phyloP scores from a whole-genome alignment of 2,888 invertebrate species.

The Autographa pulchrina region DNA sequence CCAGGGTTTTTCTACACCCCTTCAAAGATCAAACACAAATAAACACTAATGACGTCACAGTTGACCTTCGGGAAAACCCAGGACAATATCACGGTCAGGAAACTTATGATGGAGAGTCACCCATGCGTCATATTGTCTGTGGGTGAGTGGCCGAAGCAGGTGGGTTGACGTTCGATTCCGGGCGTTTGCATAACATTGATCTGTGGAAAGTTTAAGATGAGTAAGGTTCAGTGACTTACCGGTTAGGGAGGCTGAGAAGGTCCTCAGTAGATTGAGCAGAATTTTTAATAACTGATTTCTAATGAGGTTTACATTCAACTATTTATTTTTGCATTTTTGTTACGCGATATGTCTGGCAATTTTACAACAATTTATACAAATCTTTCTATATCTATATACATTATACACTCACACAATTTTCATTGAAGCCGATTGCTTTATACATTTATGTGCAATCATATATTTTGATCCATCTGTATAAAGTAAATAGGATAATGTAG shows the following conservation, averaged over 20 bases:
- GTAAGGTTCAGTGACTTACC: conserved; percentile 29
- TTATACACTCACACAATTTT: too few species aligned
- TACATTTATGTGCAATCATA: too few species aligned
- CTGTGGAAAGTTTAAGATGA: conserved; percentile 27
- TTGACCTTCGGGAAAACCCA: conserved; percentile 18
- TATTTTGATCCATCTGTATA: too few species aligned
- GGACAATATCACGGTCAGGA: conserved; percentile 2
- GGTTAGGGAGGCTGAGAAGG: not conserved
- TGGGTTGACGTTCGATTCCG: conserved; percentile 53
- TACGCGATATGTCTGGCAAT: too few species aligned
- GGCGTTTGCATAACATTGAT: conserved; percentile 48
- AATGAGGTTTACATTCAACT: too few species aligned
- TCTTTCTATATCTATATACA: too few species aligned
- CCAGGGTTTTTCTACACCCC: not conserved
- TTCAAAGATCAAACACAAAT: not conserved
- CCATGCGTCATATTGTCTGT: conserved; percentile 37
- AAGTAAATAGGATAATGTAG: too few species aligned
- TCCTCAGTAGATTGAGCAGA: too few species aligned
- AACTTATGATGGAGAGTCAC: conserved; percentile 22
- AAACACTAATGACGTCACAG: conserved; percentile 18
- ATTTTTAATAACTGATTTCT: too few species aligned
- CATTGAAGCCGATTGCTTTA: too few species aligned
- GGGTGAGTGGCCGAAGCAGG: conserved; percentile 60
- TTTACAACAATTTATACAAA: too few species aligned
- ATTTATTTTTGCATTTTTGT: too few species aligned